These are phyloP conservation scores for Watsonalla binaria DNA, from an alignment of 2,888 invertebrate species.

Conservation along the genomic window DNA sequence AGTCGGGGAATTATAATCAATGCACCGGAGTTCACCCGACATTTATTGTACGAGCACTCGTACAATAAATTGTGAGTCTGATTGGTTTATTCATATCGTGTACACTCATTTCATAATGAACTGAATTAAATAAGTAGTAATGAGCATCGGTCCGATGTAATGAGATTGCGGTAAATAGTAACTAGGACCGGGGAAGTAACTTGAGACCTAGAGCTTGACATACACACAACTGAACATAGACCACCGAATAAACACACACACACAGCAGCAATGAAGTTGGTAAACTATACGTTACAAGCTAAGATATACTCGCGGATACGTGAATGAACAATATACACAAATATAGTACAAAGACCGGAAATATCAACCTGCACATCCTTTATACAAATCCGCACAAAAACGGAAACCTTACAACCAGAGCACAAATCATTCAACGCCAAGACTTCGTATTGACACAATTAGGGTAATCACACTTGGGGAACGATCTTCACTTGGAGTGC, in stretches of 20 bases:
- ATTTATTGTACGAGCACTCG: not conserved
- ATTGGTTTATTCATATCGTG: conserved; percentile 4
- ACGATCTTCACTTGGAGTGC: conserved; percentile 11
- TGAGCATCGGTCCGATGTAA: conserved; percentile 15
- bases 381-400: conserved; percentile 39
- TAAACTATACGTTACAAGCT: not conserved
- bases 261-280: conserved; percentile 12
- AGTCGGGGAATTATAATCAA: not conserved
- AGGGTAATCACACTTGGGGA: conserved; percentile 18
- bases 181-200: conserved; percentile 14
- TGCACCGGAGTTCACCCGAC: not conserved
- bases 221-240: conserved; percentile 18
- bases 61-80: conserved; percentile 1
- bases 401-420: conserved; percentile 34
- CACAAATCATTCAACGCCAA: conserved; percentile 13
- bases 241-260: conserved; percentile 17
- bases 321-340: conserved; percentile 30
- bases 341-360: conserved; percentile 47
- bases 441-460: conserved; percentile 15
- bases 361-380: conserved; percentile 49
- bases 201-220: conserved; percentile 17
- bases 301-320: conserved; percentile 5
- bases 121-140: conserved; percentile 5
- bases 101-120: conserved; percentile 4
- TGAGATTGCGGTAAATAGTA: conserved; percentile 15